A percentile compares a stretch with the other conserved stretches of the same genome.
Conservation (phyloP, 2,113 vertebrate species). For the Pogonocichla stellata region DNA sequence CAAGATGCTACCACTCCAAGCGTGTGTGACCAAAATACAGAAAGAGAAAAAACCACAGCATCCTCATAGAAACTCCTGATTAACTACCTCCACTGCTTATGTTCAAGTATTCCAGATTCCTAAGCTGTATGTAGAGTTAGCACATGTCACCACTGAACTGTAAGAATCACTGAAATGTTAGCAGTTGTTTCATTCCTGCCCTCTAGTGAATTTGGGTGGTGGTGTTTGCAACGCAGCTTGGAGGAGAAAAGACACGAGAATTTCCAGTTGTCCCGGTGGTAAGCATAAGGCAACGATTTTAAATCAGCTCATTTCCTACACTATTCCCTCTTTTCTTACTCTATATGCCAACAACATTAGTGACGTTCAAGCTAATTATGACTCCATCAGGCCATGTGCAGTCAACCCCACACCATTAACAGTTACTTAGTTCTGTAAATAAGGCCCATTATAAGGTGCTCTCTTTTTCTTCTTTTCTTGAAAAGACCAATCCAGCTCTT, state of each 20-base stretch:
- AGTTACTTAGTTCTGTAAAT: not conserved
- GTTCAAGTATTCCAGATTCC: not conserved
- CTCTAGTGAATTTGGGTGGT: not conserved
- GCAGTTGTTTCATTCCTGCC: not conserved
- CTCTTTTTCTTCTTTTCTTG: not conserved
- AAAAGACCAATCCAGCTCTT: not conserved
- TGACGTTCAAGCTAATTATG: not conserved
- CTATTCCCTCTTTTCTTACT: not conserved
- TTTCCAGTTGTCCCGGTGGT: not conserved
- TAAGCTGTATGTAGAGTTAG: not conserved
- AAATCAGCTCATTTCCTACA: not conserved
- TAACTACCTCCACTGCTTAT: not conserved
- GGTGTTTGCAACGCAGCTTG: not conserved
- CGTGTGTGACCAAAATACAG: not conserved
- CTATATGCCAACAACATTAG: not conserved
- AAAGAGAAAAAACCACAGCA: rapidly evolving
- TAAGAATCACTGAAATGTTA: not conserved
- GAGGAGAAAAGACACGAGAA: not conserved
- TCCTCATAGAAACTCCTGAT: not conserved
- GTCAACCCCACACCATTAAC: not conserved
- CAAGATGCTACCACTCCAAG: not conserved
- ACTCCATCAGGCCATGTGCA: not conserved
- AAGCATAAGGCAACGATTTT: not conserved
- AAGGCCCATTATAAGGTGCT: not conserved
- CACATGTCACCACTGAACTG: not conserved